Base-by-base conservation (phyloP, 2,797 vertebrate species). In the Sternotherus odoratus region DNA sequence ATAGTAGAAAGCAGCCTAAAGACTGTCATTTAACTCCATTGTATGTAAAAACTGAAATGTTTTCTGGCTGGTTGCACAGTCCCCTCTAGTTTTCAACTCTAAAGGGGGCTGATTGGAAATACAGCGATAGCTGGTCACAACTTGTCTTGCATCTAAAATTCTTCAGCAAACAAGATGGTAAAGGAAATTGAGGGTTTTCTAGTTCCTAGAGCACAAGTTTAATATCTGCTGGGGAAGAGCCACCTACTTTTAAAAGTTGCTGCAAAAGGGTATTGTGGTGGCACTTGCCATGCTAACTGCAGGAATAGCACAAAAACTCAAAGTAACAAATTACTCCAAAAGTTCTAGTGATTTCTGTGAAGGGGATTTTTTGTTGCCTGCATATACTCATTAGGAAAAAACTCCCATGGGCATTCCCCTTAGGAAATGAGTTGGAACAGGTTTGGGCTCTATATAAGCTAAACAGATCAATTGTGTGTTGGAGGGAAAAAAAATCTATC, bases 41-140 rank as follows among this genome's bases (percentile, higher is more conserved):
- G 4, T 39, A 69, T 69, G 11, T 39, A 69, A 24, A 39, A 69
- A 69, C 19, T 33, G 57, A 69, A 39, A 12, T 8, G 4, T 39
- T 39, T 39, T 36, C 36, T 69, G 21, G 36, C 66, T 36, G 19
- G 8, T 60, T 66, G 4, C 33, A 36, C 33, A n/a, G 8, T 66
- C 60, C 60, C 87, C 57, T 85, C 49, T 72, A 30, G 53, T 43
- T 74, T 83, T 86, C n/a, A 4, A 54, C 82, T 87, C 75, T 77
- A 69, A 95, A 88, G 63, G 33, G 80, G 92, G 77, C 85, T 83
- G 53, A 87, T 83, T 82, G 7, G 23, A 92, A 57, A 3, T 24
- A 74, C 5, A 74, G 69, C 1, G 2, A 43, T 43, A 72, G 39
- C 39, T 74, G 23, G 6, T 36, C 16, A 66, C 13, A 63, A 63